Conservation (phyloP, 2,797 vertebrate genomes). For the Aphelocoma californica region DNA sequence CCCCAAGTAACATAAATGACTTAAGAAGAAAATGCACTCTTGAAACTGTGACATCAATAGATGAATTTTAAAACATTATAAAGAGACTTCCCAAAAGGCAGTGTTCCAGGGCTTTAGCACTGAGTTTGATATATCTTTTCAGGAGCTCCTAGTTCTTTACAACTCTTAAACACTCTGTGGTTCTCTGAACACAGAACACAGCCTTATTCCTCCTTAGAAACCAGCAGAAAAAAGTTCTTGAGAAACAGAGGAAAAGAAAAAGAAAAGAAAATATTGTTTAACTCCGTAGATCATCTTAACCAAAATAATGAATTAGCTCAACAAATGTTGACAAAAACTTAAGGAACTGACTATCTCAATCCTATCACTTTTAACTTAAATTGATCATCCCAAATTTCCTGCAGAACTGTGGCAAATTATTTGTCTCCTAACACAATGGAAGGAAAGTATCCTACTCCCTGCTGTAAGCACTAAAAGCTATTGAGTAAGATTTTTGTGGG, state of each 20-base stretch:
- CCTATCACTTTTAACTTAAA: background rate
- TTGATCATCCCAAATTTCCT: background rate
- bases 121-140: background rate
- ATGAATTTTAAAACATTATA: constrained; percentile 37
- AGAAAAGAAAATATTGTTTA: background rate
- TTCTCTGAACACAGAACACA: background rate
- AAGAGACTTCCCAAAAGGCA: constrained; percentile 34
- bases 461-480: background rate
- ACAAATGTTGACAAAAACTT: background rate
- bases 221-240: background rate
- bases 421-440: background rate
- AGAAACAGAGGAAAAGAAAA: background rate
- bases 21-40: constrained; percentile 24
- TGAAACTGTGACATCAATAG: constrained; percentile 25
- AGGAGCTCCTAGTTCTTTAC: background rate
- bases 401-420: background rate
- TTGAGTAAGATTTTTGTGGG: background rate
- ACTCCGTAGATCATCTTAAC: background rate
- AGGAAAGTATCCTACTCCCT: background rate
- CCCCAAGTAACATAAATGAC: background rate
- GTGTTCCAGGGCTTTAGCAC: background rate
- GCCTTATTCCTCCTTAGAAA: background rate
- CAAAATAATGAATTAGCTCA: background rate
- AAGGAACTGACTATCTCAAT: background rate
- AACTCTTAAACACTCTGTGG: background rate